Conservation (phyloP, 1,140 invertebrate genomes). For the Drosophila tani region DNA sequence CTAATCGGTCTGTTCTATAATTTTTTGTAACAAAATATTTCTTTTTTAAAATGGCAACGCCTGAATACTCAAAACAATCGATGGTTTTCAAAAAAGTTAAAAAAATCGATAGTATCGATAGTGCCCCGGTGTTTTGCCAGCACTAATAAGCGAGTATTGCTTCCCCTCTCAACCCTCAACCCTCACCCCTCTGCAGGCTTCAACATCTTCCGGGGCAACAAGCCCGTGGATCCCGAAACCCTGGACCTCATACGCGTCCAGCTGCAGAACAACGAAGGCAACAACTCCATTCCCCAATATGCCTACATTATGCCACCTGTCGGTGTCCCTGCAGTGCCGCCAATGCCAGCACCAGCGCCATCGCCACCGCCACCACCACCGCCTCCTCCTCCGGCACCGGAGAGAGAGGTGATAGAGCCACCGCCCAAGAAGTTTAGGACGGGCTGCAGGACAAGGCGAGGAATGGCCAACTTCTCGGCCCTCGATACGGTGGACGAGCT, state of each 20-base stretch:
- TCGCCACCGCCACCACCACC: background rate
- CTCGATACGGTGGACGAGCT: constrained; percentile 52
- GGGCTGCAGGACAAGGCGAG: constrained; percentile 9
- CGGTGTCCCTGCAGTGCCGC: background rate
- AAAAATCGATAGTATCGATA: too few relatives aligned
- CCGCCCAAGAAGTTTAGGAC: constrained; percentile 51
- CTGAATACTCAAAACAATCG: too few relatives aligned
- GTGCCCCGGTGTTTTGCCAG: too few relatives aligned
- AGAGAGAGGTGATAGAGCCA: constrained; percentile 9
- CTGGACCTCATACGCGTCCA: constrained; percentile 32
- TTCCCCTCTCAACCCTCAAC: background rate
- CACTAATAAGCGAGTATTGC: too few relatives aligned
- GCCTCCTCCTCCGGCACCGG: constrained; percentile 8
- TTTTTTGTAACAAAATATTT: too few relatives aligned
- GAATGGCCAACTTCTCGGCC: constrained; percentile 21
- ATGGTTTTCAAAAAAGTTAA: too few relatives aligned
- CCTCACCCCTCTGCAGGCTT: constrained; percentile 58
- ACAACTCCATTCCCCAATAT: constrained; percentile 29
- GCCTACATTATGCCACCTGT: constrained; percentile 44
- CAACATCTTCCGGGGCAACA: constrained; percentile 52
- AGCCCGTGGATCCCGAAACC: constrained; percentile 50
- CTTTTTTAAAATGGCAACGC: too few relatives aligned
- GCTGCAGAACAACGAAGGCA: constrained; percentile 44
- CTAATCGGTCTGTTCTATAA: too few relatives aligned
- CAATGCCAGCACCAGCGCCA: background rate